A percentile compares a stretch with the other conserved stretches of the same genome.
These are phyloP conservation scores for Drosophila nr. medialis DNA, from an alignment of 2,888 invertebrate genomes.

Conservation along the genomic window DNA sequence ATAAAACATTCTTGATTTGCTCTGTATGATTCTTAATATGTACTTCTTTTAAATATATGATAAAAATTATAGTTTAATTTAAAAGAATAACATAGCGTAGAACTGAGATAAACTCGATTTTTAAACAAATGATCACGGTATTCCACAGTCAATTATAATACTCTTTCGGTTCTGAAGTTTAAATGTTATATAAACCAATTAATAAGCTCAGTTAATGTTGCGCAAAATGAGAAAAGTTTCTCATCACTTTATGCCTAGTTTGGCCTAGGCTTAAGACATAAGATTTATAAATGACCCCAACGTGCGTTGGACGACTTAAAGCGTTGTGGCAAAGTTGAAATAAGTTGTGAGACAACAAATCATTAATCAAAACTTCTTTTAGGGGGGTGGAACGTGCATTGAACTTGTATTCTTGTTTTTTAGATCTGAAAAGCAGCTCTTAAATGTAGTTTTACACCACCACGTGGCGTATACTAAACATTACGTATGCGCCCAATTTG, in stretches of 20 bases:
- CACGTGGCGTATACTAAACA: conserved; percentile 45
- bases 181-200: conserved; percentile 59
- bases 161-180: neutral
- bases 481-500: conserved; percentile 37
- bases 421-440: neutral
- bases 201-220: conserved; percentile 75
- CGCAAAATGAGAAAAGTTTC: conserved; percentile 80
- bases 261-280: conserved; percentile 33
- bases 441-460: neutral
- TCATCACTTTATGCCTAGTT: conserved; percentile 39
- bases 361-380: conserved; percentile 64
- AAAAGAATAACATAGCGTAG: neutral
- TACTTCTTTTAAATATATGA: neutral
- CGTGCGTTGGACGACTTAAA: conserved; percentile 36
- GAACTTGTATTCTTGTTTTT: conserved; percentile 1
- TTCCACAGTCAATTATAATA: neutral
- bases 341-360: conserved; percentile 35
- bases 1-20: neutral
- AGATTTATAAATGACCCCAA: conserved; percentile 74
- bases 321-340: conserved; percentile 55
- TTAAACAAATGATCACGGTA: neutral
- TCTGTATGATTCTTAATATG: neutral
- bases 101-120: neutral
- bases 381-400: neutral
- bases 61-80: too few species aligned